These are phyloP conservation scores for Heliornis fulica DNA, from an alignment of 2,113 vertebrate species.

Conservation along the genomic window DNA sequence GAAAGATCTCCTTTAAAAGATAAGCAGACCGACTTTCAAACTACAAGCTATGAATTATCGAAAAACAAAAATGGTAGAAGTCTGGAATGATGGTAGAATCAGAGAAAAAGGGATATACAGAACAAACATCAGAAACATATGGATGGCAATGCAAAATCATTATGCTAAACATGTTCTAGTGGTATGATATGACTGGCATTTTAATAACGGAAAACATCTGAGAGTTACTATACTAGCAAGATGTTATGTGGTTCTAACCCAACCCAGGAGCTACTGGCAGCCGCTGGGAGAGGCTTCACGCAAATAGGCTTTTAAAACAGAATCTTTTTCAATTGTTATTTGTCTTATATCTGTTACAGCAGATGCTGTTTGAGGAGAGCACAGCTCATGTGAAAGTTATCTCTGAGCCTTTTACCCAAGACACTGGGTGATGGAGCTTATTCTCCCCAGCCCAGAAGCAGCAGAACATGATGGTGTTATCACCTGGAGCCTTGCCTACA, in stretches of 20 bases:
- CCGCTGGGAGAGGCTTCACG: background rate
- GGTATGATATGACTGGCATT: background rate
- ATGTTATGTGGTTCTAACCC: background rate
- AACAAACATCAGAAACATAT: background rate
- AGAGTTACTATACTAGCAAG: background rate
- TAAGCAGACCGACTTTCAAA: slow-evolving; percentile 33
- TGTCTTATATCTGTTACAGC: background rate
- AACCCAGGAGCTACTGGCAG: background rate
- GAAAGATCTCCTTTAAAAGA: slow-evolving; percentile 45
- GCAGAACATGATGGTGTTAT: background rate
- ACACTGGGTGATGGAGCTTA: background rate
- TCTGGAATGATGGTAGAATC: background rate
- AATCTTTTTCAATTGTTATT: background rate
- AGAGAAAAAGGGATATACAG: background rate
- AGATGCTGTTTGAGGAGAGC: background rate
- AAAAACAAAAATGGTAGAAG: background rate
- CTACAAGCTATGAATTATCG: background rate
- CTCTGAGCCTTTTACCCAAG: background rate
- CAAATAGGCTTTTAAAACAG: background rate
- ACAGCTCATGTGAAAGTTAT: background rate
- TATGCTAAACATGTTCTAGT: background rate
- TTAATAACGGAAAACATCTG: background rate
- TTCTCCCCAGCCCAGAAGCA: background rate
- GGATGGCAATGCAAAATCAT: background rate
- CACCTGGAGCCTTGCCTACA: background rate